Evolutionary conservation across 2,888 invertebrate species (phyloP).

Genomic region (Hypsopygia costalis): DNA sequence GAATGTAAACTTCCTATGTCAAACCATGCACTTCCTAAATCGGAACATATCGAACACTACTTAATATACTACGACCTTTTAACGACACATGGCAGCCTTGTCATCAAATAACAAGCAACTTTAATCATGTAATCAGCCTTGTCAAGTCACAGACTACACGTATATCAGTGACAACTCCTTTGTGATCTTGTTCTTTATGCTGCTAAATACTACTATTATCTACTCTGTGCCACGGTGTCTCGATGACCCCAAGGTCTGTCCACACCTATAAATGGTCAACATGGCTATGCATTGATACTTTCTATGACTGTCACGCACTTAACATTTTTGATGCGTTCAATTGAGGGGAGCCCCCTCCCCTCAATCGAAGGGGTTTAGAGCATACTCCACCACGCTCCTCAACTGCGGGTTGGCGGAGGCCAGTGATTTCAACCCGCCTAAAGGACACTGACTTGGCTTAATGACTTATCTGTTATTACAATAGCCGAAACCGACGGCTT

Average conservation of each 20-base stretch:
- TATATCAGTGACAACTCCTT: not conserved
- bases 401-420: too few species aligned
- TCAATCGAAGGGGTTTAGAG: too few species aligned
- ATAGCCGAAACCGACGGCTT: too few species aligned
- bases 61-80: not conserved
- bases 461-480: too few species aligned
- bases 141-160: not conserved
- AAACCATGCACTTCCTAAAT: not conserved
- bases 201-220: not conserved
- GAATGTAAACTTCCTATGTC: not conserved
- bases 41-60: not conserved
- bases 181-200: slow-evolving; percentile 5
- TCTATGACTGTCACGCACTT: too few species aligned
- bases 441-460: too few species aligned
- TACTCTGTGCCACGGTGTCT: slow-evolving; percentile 24
- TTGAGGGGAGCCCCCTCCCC: too few species aligned
- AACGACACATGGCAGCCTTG: not conserved
- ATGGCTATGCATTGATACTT: not conserved
- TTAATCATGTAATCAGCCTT: not conserved
- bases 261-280: not conserved
- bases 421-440: too few species aligned
- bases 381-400: too few species aligned
- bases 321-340: too few species aligned
- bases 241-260: slow-evolving; percentile 24
- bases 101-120: not conserved